Evolutionary conservation across 2,888 invertebrate genomes (phyloP), one percentile per base, ranked within the genome.

Genomic region (Ryuthela nishihirai): DNA sequence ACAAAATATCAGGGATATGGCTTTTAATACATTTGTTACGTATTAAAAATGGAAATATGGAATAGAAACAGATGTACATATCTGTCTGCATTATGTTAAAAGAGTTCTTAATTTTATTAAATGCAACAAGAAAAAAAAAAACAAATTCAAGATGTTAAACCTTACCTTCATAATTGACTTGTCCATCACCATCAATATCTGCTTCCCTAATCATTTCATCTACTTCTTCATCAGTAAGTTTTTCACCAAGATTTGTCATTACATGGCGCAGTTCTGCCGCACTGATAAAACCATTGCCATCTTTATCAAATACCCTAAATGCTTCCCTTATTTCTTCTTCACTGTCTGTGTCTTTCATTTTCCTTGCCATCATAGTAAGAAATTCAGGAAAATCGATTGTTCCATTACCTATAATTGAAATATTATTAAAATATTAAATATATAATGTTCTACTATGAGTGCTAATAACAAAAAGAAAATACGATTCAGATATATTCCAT

Each of bases 381-480:
- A 99, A 99, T 81, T 99, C 98, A 71, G 97, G 97, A 80, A 99
- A 99, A 82, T 99, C 98, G 80, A 99, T 98, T 77, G 97, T 98
- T 74, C 98, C 98, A 79, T 98, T 98, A 74, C 95, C 97, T 97
- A 76, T 25, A 74, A 72, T 61, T 43, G 36, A 38, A 55, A 54
- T 38, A 41, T 21, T n/a, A 17, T 38, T 38, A 38, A 1, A 38
- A 38, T 4, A 17, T 9, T n/a, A n/a, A n/a, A n/a, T n/a, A n/a
- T n/a, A n/a, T n/a, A n/a, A n/a, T n/a, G 32, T 12, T 32, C 12
- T 12, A 32, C 32, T 32, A 32, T 32, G 10, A 12, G 10, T 10
- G 10, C 12, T 32, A 12, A 32, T n/a, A 32, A 32, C 32, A 32
- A 32, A 32, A 32, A 32, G 10, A 32, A 32, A 32, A 32, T 12